Conservation (phyloP, 2,888 invertebrate species). For the Psylliodes chrysocephalus region DNA sequence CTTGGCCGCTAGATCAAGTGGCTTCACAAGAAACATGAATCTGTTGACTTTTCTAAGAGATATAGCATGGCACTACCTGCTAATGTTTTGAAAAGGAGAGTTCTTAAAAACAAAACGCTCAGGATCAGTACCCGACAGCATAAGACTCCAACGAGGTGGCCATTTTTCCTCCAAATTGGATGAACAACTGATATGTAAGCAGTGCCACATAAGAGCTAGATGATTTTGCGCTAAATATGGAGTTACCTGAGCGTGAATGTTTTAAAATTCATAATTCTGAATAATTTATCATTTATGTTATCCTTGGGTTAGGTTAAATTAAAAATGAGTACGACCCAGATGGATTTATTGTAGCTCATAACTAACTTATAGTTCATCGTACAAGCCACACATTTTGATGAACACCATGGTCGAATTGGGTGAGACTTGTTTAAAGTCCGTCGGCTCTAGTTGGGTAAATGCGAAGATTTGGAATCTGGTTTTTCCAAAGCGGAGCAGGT, state of each 20-base stretch:
- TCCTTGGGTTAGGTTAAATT: conserved; percentile 1
- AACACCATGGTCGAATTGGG: too few relatives aligned
- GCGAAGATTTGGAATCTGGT: too few relatives aligned
- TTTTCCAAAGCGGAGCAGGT: too few relatives aligned
- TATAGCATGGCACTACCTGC: conserved; percentile 7
- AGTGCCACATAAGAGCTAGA: conserved; percentile 19
- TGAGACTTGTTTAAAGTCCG: too few relatives aligned
- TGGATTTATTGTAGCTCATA: too few relatives aligned
- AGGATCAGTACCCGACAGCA: conserved; percentile 3
- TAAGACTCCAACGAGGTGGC: not conserved
- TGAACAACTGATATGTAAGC: conserved; percentile 18
- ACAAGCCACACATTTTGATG: too few relatives aligned
- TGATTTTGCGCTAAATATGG: conserved; percentile 17
- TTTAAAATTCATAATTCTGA: conserved; percentile 4
- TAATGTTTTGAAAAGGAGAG: conserved; percentile 9
- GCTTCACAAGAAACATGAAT: conserved; percentile 17
- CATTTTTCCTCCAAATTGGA: conserved; percentile 13
- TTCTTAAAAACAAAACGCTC: conserved; percentile 4
- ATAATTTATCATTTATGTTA: conserved; percentile 3
- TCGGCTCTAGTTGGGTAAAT: too few relatives aligned
- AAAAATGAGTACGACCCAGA: not conserved
- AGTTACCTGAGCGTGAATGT: conserved; percentile 18
- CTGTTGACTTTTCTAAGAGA: conserved; percentile 17
- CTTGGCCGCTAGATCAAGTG: conserved; percentile 20
- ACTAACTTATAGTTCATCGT: too few relatives aligned